Conservation (phyloP, 2,888 invertebrate species). For the Cremastinae sp. region DNA sequence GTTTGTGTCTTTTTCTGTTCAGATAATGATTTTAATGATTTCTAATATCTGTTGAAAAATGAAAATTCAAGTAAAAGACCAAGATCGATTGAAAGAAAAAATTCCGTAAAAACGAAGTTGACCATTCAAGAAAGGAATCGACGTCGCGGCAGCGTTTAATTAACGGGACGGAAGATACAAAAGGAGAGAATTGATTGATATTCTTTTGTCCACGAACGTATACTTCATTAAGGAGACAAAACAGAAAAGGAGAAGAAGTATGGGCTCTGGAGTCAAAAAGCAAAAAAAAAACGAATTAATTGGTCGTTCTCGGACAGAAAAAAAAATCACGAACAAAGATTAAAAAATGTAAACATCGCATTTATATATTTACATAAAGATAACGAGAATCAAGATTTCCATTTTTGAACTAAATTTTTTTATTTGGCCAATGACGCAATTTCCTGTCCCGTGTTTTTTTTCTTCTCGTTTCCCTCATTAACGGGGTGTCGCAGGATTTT, state of each 20-base stretch:
- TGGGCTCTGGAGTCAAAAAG: neutral
- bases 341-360: too few species aligned
- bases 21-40: too few species aligned
- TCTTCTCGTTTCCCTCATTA: constrained; percentile 43
- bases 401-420: too few species aligned
- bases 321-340: neutral
- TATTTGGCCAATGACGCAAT: constrained; percentile 29
- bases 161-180: constrained; percentile 15
- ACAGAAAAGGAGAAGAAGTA: neutral
- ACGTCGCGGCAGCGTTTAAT: constrained; percentile 1
- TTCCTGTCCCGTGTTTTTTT: constrained; percentile 34
- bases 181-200: constrained; percentile 34
- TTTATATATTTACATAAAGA: too few species aligned
- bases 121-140: neutral
- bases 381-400: too few species aligned
- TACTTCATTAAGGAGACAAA: neutral
- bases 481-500: constrained; percentile 35
- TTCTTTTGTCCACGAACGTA: constrained; percentile 10
- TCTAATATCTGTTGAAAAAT: too few species aligned
- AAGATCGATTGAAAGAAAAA: too few species aligned
- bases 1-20: too few species aligned
- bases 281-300: constrained; percentile 8
- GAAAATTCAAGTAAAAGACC: too few species aligned
- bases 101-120: constrained; percentile 17
- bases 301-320: constrained; percentile 2